Conservation (phyloP, 1,140 invertebrate species). For the Dendroctonus valens region DNA sequence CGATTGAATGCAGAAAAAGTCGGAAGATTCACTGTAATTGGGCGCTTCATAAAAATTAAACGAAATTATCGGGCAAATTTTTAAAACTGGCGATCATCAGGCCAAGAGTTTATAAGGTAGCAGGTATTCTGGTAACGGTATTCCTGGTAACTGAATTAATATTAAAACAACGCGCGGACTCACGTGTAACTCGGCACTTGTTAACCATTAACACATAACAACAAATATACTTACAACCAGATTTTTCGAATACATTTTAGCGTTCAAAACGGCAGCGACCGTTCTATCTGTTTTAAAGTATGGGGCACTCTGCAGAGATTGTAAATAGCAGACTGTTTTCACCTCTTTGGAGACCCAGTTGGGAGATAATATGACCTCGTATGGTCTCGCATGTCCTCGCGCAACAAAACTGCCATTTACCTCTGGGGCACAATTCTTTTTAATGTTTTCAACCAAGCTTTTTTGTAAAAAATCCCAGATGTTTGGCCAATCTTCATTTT, state of each 20-base stretch:
- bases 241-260: constrained; percentile 33
- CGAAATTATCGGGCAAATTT: constrained; percentile 6
- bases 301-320: constrained; percentile 35
- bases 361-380: constrained; percentile 39
- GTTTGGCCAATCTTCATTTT: no score
- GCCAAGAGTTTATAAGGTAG: constrained; percentile 22
- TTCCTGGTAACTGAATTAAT: constrained; percentile 26
- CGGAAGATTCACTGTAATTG: neutral
- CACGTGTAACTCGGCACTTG: constrained; percentile 26
- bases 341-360: constrained; percentile 38
- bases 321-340: constrained; percentile 38
- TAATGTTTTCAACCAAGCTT: neutral
- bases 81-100: constrained; percentile 18
- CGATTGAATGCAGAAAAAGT: no score
- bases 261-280: constrained; percentile 13
- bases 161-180: constrained; percentile 25
- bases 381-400: constrained; percentile 37
- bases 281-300: constrained; percentile 20
- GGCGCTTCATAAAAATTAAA: constrained; percentile 6
- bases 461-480: no score
- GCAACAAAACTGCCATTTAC: constrained; percentile 30
- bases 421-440: constrained; percentile 6
- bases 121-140: constrained; percentile 26
- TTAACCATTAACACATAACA: constrained; percentile 15
- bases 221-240: constrained; percentile 32